Percentiles rank a stretch among this genome's conserved stretches.
phyloP scores from a whole-genome alignment of 2,888 invertebrate species.

The Helleia helle region DNA sequence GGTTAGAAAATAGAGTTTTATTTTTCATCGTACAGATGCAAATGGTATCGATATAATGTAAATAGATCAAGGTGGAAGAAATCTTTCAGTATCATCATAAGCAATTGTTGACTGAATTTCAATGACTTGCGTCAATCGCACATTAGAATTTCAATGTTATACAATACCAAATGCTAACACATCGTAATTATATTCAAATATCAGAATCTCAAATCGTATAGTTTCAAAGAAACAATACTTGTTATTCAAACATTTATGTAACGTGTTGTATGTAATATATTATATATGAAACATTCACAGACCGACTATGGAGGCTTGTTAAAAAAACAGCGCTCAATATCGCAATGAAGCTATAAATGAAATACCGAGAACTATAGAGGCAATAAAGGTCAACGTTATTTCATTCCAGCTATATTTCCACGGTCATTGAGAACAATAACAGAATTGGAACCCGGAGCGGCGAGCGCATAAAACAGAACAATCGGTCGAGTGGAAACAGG shows the following conservation, averaged over 20 bases:
- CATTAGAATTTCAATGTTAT: constrained; percentile 34
- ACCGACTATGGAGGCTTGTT: neutral
- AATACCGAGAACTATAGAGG: constrained; percentile 30
- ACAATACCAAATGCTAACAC: constrained; percentile 16
- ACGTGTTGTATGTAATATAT: constrained; percentile 2
- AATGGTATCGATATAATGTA: constrained; percentile 30
- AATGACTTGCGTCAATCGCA: constrained; percentile 44
- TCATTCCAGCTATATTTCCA: constrained; percentile 35
- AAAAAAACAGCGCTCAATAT: neutral
- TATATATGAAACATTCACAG: neutral
- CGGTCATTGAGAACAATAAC: constrained; percentile 60
- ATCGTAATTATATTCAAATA: constrained; percentile 8
- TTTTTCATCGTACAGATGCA: constrained; percentile 15
- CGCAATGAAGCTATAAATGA: neutral
- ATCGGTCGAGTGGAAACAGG: constrained; percentile 62
- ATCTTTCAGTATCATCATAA: constrained; percentile 38
- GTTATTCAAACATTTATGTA: constrained; percentile 4
- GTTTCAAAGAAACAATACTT: neutral
- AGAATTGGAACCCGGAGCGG: constrained; percentile 44
- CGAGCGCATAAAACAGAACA: constrained; percentile 64
- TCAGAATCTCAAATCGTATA: constrained; percentile 2
- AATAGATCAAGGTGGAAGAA: constrained; percentile 47
- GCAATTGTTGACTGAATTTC: constrained; percentile 42
- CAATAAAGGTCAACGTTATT: constrained; percentile 40
- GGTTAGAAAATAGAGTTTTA: too few species aligned